Evolutionary conservation across 1,140 invertebrate genomes (phyloP).

Genomic region (Helicoverpa armigera): DNA sequence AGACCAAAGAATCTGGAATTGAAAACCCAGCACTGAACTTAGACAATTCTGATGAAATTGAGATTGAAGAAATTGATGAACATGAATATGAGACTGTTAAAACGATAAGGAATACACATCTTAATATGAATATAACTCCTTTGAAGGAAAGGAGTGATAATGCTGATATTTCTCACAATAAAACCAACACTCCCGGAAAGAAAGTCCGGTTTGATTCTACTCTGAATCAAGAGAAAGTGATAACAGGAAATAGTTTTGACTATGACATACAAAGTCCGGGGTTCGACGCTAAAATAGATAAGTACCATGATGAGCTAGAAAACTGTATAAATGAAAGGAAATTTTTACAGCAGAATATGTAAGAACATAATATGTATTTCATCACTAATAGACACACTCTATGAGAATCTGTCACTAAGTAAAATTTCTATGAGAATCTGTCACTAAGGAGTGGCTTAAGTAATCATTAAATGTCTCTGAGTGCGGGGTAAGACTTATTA

Average conservation of each 20-base stretch:
- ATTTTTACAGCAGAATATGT: conserved; percentile 83
- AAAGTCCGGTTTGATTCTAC: conserved; percentile 86
- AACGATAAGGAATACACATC: conserved; percentile 76
- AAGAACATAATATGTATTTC: conserved; percentile 8
- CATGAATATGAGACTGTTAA: conserved; percentile 82
- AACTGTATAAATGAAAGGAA: conserved; percentile 86
- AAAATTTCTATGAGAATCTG: too few species aligned
- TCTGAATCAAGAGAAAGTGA: conserved; percentile 83
- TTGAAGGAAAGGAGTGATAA: conserved; percentile 73
- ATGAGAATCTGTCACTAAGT: too few species aligned
- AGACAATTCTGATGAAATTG: conserved; percentile 84
- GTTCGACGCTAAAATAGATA: conserved; percentile 82
- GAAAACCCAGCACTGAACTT: conserved; percentile 83
- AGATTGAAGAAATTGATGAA: conserved; percentile 81
- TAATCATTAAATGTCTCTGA: too few species aligned
- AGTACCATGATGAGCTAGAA: conserved; percentile 85
- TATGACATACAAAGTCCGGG: conserved; percentile 78
- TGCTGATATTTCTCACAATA: conserved; percentile 68
- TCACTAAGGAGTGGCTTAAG: too few species aligned
- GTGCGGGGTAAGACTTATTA: too few species aligned
- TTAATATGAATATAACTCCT: conserved; percentile 82
- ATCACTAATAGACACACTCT: too few species aligned
- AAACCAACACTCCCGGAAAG: conserved; percentile 76
- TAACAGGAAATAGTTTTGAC: conserved; percentile 85
- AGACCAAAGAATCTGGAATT: conserved; percentile 74